Conservation (phyloP, 2,797 vertebrate species). For the Syngnathus rostellatus region DNA sequence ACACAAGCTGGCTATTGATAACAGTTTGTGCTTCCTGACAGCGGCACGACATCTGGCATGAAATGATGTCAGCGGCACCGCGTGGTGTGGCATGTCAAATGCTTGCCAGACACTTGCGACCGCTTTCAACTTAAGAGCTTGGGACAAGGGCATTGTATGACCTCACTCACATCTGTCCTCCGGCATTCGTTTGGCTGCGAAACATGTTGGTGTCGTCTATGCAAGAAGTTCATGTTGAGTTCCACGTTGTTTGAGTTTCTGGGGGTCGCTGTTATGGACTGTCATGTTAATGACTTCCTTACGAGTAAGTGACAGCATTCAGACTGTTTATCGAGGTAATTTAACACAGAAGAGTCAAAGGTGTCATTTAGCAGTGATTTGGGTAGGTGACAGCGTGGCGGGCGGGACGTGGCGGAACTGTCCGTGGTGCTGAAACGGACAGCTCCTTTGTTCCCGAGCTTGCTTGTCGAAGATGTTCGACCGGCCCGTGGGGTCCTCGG, state of each 20-base stretch:
- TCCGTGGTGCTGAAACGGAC: conserved; percentile 58
- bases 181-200: neutral
- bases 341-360: neutral
- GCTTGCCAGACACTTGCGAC: neutral
- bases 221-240: neutral
- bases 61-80: neutral
- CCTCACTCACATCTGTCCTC: neutral
- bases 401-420: conserved; percentile 41
- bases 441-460: conserved; percentile 43
- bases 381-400: neutral
- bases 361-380: neutral
- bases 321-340: neutral
- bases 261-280: neutral
- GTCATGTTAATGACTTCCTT: neutral
- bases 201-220: neutral
- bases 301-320: neutral
- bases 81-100: neutral
- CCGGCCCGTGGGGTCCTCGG: neutral
- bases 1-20: neutral
- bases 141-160: too few species aligned
- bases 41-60: neutral
- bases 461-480: neutral
- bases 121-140: neutral
- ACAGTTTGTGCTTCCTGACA: neutral
- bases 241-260: neutral